A percentile compares a stretch with the other conserved stretches of the same genome.
Conservation (phyloP, 2,888 invertebrate species). For the Callimorpha dominula region DNA sequence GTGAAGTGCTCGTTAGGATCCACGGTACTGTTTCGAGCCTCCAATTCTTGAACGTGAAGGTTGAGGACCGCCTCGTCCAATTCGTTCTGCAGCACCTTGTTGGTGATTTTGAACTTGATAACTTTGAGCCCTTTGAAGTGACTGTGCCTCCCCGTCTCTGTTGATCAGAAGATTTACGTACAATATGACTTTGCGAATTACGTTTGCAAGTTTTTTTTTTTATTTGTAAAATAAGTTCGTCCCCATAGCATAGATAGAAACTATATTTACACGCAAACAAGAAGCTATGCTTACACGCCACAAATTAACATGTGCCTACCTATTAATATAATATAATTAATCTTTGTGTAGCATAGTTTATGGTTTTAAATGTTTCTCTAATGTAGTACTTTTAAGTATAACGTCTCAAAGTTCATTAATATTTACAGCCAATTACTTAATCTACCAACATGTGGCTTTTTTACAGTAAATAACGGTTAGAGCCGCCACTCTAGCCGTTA, state of each 20-base stretch:
- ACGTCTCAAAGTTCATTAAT: slow-evolving; percentile 41
- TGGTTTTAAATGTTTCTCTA: not conserved
- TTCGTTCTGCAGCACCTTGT: slow-evolving; percentile 90
- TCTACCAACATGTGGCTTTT: slow-evolving; percentile 44
- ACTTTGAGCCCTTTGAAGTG: slow-evolving; percentile 89
- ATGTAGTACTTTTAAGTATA: slow-evolving; percentile 16
- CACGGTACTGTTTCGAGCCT: slow-evolving; percentile 68
- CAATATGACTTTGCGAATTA: not conserved
- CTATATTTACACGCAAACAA: not conserved
- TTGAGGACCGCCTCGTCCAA: slow-evolving; percentile 90
- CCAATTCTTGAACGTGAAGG: slow-evolving; percentile 88
- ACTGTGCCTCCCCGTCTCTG: slow-evolving; percentile 90
- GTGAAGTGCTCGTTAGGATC: slow-evolving; percentile 74
- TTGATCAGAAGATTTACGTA: slow-evolving; percentile 18
- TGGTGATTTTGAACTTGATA: slow-evolving; percentile 91
- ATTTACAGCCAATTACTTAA: slow-evolving; percentile 44
- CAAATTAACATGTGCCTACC: not conserved
- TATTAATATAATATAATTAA: too few relatives aligned
- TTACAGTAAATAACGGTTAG: slow-evolving; percentile 60
- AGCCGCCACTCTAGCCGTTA: slow-evolving; percentile 79
- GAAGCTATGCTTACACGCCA: not conserved
- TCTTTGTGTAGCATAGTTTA: not conserved
- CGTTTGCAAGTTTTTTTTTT: not conserved
- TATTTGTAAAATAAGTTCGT: slow-evolving; percentile 28
- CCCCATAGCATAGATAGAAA: slow-evolving; percentile 28